Evolutionary conservation across 1,140 invertebrate species (phyloP), one percentile per base, ranked within the genome.

Genomic region (Aporrectodea caliginosa): DNA sequence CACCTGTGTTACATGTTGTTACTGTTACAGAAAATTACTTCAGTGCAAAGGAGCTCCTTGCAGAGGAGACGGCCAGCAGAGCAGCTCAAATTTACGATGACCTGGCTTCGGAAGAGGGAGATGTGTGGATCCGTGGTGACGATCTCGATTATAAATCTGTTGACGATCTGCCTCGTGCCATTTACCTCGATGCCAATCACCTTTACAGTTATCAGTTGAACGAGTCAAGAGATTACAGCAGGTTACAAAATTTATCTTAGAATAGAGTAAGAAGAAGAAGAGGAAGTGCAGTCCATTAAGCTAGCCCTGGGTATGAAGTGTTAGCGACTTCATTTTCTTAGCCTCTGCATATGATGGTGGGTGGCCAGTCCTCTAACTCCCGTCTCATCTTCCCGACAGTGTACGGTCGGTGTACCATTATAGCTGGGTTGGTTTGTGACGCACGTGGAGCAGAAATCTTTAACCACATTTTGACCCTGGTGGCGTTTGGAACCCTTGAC

Each of bases 1-100:
- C n/a, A n/a, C n/a, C 69, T 22, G 1, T 33, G 1, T 43, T 74
- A 16, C 29, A 29, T 79, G 0, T n/a, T 27, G n/a, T 34, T 73
- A n/a, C 29, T 71, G 29, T 43, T 79, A 1, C 73, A 77, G 73
- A 22, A 1, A 31, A 27, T 1, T 79, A 34, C 31, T 76, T 79
- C 30, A 29, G 1, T 16, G 27, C 27, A 16, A 71, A n/a, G 73
- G n/a, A 68, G 68, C 22, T 14, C 14, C 22, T 27, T 12, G 16
- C 35, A 16, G 34, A 29, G n/a, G 69, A 78, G 71, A 71, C 71
- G 22, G 31, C 68, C 12, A 68, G 16, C 29, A 73, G 29, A 78
- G 69, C 71, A 31, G 58, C 29, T 2, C 0, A 35, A 1, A 2
- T 78, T 22, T 35, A 78, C 29, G 31, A 69, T 71, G 31, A 6